A percentile compares a stretch with the other conserved stretches of the same genome.
phyloP scores from a whole-genome alignment of 2,888 invertebrate genomes.

The Scelioninae gen. 1 region DNA sequence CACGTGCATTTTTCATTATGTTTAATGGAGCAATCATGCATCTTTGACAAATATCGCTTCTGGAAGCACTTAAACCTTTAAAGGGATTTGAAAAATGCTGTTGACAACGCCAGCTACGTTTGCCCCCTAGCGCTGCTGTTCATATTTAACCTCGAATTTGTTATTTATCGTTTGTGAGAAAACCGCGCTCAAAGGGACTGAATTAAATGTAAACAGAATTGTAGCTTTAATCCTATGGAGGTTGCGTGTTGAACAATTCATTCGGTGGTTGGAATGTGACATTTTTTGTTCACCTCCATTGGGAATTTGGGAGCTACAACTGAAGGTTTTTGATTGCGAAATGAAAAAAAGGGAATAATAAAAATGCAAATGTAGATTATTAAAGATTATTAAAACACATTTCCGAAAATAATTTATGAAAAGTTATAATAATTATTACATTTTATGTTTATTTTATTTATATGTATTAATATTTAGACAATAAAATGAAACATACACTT shows the following conservation, averaged over 20 bases:
- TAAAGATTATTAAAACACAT: no score
- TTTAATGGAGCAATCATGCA: slow-evolving; percentile 38
- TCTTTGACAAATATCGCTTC: slow-evolving; percentile 38
- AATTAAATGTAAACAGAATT: slow-evolving; percentile 34
- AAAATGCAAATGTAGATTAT: no score
- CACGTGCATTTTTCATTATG: slow-evolving; percentile 27
- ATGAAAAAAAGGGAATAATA: background rate
- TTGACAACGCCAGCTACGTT: slow-evolving; percentile 12
- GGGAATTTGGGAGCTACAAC: background rate
- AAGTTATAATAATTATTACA: no score
- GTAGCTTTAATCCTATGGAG: slow-evolving; percentile 13
- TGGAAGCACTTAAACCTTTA: slow-evolving; percentile 24
- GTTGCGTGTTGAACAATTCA: slow-evolving; percentile 30
- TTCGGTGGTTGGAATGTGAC: background rate
- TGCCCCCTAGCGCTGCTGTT: background rate
- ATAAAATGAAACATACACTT: no score
- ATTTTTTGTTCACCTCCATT: slow-evolving; percentile 3
- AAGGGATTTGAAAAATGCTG: slow-evolving; percentile 28
- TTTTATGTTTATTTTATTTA: no score
- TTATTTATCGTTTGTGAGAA: slow-evolving; percentile 25
- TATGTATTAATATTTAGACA: no score
- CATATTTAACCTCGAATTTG: slow-evolving; percentile 20
- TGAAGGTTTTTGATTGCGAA: no score
- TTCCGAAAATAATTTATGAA: no score
- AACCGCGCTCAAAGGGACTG: slow-evolving; percentile 10